Evolutionary conservation across 92 coral and sea anemone genomes (phyloP).

Genomic region (Chrysogorgia sp.): DNA sequence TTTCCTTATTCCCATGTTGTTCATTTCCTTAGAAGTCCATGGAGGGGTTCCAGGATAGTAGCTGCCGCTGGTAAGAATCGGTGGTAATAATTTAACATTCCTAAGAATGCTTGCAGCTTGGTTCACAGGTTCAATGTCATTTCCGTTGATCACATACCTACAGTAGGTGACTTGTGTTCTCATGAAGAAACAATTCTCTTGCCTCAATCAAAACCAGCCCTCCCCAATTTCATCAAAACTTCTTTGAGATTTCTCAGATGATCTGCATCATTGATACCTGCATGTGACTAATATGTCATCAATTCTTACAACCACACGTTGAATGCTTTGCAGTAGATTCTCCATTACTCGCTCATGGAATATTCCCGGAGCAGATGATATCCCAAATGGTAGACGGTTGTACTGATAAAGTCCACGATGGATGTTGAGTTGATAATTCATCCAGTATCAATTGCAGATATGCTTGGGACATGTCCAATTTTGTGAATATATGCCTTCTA

Average conservation of each 20-base stretch:
- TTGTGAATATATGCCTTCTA: constrained; percentile 51
- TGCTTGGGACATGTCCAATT: constrained; percentile 61
- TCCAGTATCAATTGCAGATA: constrained; percentile 56
- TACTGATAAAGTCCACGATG: constrained; percentile 15
- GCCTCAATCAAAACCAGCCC: constrained; percentile 47
- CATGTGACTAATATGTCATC: constrained; percentile 62
- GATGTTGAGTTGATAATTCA: constrained; percentile 52
- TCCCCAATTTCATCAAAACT: constrained; percentile 42
- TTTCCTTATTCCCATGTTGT: too few species aligned
- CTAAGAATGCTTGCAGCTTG: too few species aligned
- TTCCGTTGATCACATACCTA: constrained; percentile 42
- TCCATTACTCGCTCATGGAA: constrained; percentile 42
- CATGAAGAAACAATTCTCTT: constrained; percentile 56
- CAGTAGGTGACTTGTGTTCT: too few species aligned
- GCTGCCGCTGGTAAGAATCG: too few species aligned
- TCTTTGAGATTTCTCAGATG: constrained; percentile 53
- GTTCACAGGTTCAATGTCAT: constrained; percentile 59
- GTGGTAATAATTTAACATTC: too few species aligned
- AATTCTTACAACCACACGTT: constrained; percentile 46
- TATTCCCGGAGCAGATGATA: neutral
- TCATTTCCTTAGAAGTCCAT: too few species aligned
- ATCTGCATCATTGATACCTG: constrained; percentile 54
- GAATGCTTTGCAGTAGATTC: constrained; percentile 59
- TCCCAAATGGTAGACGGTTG: too few species aligned
- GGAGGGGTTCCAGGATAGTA: too few species aligned